Conservation (phyloP, 2,113 vertebrate genomes). For the Silurus asotus region DNA sequence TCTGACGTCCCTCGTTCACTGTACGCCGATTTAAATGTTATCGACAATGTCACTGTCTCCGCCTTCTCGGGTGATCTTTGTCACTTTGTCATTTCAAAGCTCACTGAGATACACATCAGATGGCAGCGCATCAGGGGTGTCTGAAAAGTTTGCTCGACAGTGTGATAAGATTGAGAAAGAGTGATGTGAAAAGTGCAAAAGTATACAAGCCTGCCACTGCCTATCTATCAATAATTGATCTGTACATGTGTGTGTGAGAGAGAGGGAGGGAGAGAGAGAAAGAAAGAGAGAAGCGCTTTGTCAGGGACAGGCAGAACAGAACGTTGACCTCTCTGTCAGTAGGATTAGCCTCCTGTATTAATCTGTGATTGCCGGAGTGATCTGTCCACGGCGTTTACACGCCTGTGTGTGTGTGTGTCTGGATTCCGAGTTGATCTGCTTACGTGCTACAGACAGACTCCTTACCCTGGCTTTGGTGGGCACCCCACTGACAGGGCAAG, state of each 20-base stretch:
- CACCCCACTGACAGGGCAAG: constrained; percentile 51
- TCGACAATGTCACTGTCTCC: background rate
- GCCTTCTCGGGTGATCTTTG: background rate
- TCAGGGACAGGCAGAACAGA: constrained; percentile 58
- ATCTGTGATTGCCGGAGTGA: constrained; percentile 69
- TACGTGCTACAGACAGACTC: constrained; percentile 42
- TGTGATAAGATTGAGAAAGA: constrained; percentile 11
- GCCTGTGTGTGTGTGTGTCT: constrained; percentile 27
- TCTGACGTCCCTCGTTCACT: background rate
- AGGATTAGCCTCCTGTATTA: constrained; percentile 71
- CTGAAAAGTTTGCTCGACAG: background rate
- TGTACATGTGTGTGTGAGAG: constrained; percentile 22
- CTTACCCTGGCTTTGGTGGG: constrained; percentile 44
- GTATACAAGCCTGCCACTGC: constrained; percentile 1
- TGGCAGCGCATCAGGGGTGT: background rate
- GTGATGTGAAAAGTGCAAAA: constrained; percentile 19
- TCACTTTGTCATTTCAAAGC: background rate
- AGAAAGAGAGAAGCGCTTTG: constrained; percentile 54
- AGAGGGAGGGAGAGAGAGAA: constrained; percentile 34
- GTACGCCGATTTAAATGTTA: background rate
- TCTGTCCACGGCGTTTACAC: constrained; percentile 35
- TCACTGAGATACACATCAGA: background rate
- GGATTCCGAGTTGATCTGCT: constrained; percentile 37
- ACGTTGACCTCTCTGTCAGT: constrained; percentile 65
- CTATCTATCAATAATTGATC: constrained; percentile 22